These are phyloP conservation scores for Porphyrio hochstetteri DNA, from an alignment of 2,113 vertebrate species.

Conservation along the genomic window DNA sequence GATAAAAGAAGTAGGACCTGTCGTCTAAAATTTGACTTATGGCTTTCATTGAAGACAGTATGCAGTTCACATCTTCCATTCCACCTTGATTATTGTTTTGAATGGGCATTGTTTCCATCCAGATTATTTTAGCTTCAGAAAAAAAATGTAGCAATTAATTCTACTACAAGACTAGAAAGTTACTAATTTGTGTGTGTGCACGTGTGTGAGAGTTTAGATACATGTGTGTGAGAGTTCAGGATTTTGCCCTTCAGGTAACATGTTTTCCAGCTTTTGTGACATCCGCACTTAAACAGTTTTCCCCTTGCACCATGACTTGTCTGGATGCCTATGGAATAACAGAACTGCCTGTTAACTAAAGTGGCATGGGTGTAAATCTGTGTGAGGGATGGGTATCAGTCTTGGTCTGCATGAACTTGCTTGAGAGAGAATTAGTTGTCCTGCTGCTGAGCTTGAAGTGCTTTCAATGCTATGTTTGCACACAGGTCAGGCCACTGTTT, in stretches of 20 bases:
- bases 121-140: neutral
- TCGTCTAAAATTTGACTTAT: neutral
- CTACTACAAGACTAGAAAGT: neutral
- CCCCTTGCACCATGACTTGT: neutral
- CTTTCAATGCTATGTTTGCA: neutral
- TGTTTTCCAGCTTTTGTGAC: neutral
- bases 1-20: neutral
- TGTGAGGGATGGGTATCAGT: neutral
- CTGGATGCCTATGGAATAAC: neutral
- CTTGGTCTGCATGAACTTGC: neutral
- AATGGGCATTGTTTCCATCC: neutral
- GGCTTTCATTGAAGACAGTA: neutral
- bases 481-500: neutral
- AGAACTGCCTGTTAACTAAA: neutral
- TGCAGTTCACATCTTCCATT: neutral
- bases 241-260: neutral
- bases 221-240: neutral
- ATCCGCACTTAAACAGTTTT: neutral
- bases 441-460: neutral
- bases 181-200: neutral
- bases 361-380: neutral
- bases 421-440: neutral
- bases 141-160: neutral
- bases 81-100: neutral
- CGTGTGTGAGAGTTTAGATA: neutral